Evolutionary conservation across 2,888 invertebrate genomes (phyloP), one percentile per base, ranked within the genome.

Genomic region (Isoperla grammatica): DNA sequence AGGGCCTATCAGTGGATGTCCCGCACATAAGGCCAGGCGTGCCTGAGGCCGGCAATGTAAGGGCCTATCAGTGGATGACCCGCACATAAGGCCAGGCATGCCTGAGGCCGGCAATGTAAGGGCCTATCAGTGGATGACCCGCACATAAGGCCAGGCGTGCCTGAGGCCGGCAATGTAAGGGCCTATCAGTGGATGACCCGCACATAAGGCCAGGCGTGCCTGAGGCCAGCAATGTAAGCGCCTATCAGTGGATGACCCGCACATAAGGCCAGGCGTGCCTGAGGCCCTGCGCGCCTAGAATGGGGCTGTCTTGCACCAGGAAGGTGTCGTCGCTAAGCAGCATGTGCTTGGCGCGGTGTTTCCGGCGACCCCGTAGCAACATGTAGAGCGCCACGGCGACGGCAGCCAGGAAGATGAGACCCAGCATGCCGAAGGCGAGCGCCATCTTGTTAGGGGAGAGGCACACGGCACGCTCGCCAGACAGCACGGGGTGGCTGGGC

Each of bases 361-460:
- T 76, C 62, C 80, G 75, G 69, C 84, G 78, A 9, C 84, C 82
- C 69, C 83, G 77, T 67, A 86, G 76, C 55, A 88, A 72, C 2
- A 86, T 85, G 39, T 82, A 81, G 60, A 86, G 82, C 2, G 87
- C 84, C 11, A 87, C 82, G 2, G 86, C 79, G 8, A 88, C 81
- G 6, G 88, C 88, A 58, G 83, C 77, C 0, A 89, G 74, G 71
- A 89, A 86, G 64, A 89, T 83, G 5, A 87, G 73, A 4, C 88
- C 86, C 67, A 88, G 73, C 0, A 86, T 76, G 69, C 87, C 86
- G 69, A 89, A 88, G 0, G 87, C 83, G 54, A 88, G 76, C 11
- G 88, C 87, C 80, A 89, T 81, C 76, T 86, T 87, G 6, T 87
- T 86, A 13, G 87, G 84, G 9, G 88, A 88, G 64, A 89, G 77